Evolutionary conservation across 2,113 vertebrate genomes (phyloP).

Genomic region (Prietella phreatophila): DNA sequence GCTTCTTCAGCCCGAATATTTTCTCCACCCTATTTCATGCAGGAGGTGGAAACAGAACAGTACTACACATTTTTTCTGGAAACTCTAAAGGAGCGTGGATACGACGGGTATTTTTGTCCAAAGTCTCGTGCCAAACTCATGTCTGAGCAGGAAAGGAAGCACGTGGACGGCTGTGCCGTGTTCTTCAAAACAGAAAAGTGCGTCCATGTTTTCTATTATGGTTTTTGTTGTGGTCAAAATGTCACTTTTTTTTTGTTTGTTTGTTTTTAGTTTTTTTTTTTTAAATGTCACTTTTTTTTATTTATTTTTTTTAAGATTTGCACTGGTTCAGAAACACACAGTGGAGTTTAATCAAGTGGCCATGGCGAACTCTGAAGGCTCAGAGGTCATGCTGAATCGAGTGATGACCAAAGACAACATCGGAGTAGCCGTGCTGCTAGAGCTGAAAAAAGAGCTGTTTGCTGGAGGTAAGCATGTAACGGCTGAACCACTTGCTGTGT

Average conservation of each 20-base stretch:
- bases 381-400: conserved; percentile 96
- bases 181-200: conserved; percentile 99
- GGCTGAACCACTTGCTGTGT: not conserved
- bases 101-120: conserved; percentile 97
- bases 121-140: conserved; percentile 99
- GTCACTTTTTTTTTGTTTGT: too few relatives aligned
- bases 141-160: conserved; percentile 95
- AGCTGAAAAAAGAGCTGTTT: conserved; percentile 91
- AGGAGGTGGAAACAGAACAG: conserved; percentile 99
- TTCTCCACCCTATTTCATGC: conserved; percentile 29
- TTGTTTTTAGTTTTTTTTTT: too few relatives aligned
- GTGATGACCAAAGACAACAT: conserved; percentile 99
- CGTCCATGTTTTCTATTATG: conserved; percentile 47
- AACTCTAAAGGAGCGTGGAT: conserved; percentile 91
- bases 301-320: conserved; percentile 76
- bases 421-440: conserved; percentile 89
- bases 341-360: conserved; percentile 99
- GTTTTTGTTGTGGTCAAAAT: not conserved
- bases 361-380: conserved; percentile 98
- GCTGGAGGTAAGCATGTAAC: conserved; percentile 76
- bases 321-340: conserved; percentile 93
- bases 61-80: conserved; percentile 96
- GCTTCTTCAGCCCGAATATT: not conserved
- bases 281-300: not conserved
- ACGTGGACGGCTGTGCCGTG: conserved; percentile 96